Conservation (phyloP, 2,113 vertebrate genomes). For the Sturnira hondurensis region DNA sequence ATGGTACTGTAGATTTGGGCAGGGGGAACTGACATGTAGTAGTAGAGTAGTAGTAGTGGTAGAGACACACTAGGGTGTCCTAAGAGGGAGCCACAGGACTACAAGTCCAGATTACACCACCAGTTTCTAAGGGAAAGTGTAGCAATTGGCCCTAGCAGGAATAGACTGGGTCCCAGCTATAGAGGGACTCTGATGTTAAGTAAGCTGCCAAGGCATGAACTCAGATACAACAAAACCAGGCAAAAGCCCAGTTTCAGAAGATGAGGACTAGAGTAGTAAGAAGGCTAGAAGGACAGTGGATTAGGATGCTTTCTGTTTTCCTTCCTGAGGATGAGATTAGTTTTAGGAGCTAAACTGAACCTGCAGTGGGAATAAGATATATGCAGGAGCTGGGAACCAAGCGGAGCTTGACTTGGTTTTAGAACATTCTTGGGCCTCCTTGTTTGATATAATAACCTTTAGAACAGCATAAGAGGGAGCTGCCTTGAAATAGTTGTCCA, state of each 20-base stretch:
- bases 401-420: conserved; percentile 25
- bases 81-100: background rate
- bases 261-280: background rate
- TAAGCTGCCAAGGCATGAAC: background rate
- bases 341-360: background rate
- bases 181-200: background rate
- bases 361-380: background rate
- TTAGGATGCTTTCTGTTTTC: background rate
- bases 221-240: background rate
- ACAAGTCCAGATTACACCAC: background rate
- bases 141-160: background rate
- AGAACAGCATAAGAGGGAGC: background rate
- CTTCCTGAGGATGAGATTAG: background rate
- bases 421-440: background rate
- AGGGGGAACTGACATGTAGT: background rate
- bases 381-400: background rate
- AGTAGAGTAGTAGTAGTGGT: too few species aligned
- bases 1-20: background rate
- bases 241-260: background rate
- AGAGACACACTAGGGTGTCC: background rate
- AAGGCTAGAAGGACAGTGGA: background rate
- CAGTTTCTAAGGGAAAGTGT: background rate
- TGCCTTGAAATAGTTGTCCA: background rate
- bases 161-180: background rate
- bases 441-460: background rate